Conservation (phyloP, 2,113 vertebrate genomes). For the Fregetta grallaria region DNA sequence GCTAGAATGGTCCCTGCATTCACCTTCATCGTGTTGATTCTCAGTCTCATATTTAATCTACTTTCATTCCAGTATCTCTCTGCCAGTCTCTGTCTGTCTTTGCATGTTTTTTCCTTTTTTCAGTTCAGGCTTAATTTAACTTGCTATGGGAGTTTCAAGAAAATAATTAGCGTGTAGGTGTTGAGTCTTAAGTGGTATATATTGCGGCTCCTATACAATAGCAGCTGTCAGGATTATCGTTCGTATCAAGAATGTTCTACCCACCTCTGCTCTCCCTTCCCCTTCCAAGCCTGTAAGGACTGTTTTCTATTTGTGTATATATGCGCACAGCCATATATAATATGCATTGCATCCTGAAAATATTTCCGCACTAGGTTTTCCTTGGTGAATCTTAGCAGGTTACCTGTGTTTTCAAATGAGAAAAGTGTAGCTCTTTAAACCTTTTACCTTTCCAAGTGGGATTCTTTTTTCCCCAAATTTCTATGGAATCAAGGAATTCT, state of each 20-base stretch:
- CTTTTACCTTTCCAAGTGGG: neutral
- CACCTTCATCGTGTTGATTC: neutral
- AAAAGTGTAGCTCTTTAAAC: neutral
- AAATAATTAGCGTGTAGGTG: neutral
- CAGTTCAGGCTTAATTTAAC: neutral
- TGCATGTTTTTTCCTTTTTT: neutral
- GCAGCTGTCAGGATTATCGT: neutral
- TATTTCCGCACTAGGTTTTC: neutral
- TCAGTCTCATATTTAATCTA: neutral
- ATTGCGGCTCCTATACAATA: neutral
- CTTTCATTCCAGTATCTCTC: neutral
- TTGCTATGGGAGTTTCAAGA: neutral
- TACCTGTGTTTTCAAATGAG: neutral
- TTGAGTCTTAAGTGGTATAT: neutral
- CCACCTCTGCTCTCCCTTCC: neutral
- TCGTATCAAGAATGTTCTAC: neutral
- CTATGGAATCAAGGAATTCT: neutral
- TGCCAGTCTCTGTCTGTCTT: neutral
- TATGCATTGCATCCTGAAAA: neutral
- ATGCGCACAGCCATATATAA: fast-evolving
- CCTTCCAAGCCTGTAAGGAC: neutral
- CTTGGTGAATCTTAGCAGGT: neutral
- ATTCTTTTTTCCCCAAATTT: neutral
- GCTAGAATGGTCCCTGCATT: neutral
- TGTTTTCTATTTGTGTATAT: neutral